phyloP scores from a whole-genome alignment of 2,888 invertebrate species.

The Luperina nickerlii region DNA sequence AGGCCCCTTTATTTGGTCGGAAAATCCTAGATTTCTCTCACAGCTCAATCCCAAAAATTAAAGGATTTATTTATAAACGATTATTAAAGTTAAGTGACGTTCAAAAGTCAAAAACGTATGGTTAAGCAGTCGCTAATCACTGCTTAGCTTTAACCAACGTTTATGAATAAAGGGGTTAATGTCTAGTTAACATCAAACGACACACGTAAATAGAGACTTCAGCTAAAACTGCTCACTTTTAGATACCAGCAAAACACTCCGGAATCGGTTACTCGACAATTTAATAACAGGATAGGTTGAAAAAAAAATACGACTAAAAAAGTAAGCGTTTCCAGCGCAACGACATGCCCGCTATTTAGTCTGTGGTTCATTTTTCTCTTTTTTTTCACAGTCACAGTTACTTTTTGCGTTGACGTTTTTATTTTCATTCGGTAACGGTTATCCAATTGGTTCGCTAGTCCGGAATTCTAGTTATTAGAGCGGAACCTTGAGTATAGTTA shows the following conservation, averaged over 20 bases:
- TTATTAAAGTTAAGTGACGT: no score
- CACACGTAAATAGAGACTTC: slow-evolving; percentile 12
- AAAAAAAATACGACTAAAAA: slow-evolving; percentile 46
- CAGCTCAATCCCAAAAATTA: background rate
- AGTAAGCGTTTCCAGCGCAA: slow-evolving; percentile 44
- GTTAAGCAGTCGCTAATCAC: no score
- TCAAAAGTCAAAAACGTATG: no score
- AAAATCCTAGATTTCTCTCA: background rate
- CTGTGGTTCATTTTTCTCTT: slow-evolving; percentile 63
- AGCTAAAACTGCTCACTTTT: slow-evolving; percentile 33
- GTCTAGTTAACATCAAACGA: background rate
- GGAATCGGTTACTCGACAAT: slow-evolving; percentile 66
- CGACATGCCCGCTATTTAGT: slow-evolving; percentile 67
- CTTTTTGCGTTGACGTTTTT: slow-evolving; percentile 61
- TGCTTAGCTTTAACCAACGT: background rate
- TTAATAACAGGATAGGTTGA: slow-evolving; percentile 61
- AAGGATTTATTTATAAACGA: background rate
- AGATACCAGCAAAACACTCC: slow-evolving; percentile 24
- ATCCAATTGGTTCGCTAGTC: slow-evolving; percentile 67
- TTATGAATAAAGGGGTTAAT: background rate
- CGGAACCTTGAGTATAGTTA: slow-evolving; percentile 35
- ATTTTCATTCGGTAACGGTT: slow-evolving; percentile 70
- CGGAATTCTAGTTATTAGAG: slow-evolving; percentile 58
- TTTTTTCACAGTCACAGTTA: slow-evolving; percentile 59
- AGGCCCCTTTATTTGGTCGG: background rate